Conservation (phyloP, 64 coral and sea anemone genomes). For the Montipora cactus region DNA sequence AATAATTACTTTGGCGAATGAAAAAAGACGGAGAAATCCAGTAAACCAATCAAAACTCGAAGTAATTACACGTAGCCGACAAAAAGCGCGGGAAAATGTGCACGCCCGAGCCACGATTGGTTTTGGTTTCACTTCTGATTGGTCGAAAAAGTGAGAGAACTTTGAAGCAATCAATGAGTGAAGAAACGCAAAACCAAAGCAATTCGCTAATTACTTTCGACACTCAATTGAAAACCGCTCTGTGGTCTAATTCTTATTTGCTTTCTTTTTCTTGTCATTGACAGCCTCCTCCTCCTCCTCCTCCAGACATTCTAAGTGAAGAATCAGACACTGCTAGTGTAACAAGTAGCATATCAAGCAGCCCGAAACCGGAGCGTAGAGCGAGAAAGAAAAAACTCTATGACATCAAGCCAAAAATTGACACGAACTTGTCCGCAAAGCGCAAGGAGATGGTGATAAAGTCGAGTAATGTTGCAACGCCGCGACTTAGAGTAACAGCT, state of each 20-base stretch:
- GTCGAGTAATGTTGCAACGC: not conserved
- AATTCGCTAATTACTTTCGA: too few relatives aligned
- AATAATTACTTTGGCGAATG: too few relatives aligned
- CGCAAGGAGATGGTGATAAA: slow-evolving; percentile 14
- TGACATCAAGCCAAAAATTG: not conserved
- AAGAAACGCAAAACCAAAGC: too few relatives aligned
- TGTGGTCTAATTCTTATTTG: not conserved
- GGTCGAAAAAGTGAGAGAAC: too few relatives aligned
- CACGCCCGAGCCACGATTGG: too few relatives aligned
- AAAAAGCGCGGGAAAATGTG: too few relatives aligned
- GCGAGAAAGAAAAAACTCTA: slow-evolving; percentile 16
- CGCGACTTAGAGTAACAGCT: slow-evolving; percentile 3
- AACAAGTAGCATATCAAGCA: slow-evolving; percentile 26
- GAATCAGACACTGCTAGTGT: slow-evolving; percentile 35
- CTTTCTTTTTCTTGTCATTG: not conserved
- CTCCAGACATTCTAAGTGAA: not conserved
- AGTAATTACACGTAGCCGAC: too few relatives aligned
- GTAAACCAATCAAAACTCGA: too few relatives aligned
- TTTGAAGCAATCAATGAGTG: too few relatives aligned
- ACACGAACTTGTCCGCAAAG: slow-evolving; percentile 18
- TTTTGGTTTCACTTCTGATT: too few relatives aligned
- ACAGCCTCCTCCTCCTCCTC: slow-evolving; percentile 12
- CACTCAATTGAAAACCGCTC: too few relatives aligned
- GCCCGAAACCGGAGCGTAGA: not conserved
- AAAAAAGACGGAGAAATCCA: too few relatives aligned